phyloP scores from a whole-genome alignment of 2,113 vertebrate species.

The Polyodon spathula region DNA sequence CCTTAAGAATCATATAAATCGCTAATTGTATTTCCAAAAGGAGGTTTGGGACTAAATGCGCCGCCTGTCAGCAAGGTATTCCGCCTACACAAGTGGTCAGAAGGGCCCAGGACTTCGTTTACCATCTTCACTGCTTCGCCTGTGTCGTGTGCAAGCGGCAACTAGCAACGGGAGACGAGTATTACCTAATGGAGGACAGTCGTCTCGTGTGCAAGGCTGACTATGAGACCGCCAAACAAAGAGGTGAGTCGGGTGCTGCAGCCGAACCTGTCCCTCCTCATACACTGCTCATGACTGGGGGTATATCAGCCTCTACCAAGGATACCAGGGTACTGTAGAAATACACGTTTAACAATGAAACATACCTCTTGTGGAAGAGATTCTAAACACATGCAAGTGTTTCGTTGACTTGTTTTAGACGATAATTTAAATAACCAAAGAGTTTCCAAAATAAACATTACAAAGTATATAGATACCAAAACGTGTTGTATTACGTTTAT shows the following conservation, averaged over 20 bases:
- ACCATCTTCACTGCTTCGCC: slow-evolving; percentile 94
- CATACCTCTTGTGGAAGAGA: no score
- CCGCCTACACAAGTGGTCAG: slow-evolving; percentile 95
- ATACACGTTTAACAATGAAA: no score
- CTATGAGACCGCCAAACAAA: slow-evolving; percentile 93
- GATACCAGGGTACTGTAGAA: background rate
- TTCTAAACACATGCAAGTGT: no score
- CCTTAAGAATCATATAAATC: slow-evolving; percentile 24
- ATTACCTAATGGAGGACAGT: slow-evolving; percentile 98
- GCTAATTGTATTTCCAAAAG: slow-evolving; percentile 47
- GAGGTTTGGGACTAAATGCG: slow-evolving; percentile 95
- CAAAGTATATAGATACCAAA: no score
- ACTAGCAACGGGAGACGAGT: slow-evolving; percentile 92
- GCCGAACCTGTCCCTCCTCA: no score
- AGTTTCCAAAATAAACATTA: no score
- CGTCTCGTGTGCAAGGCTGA: slow-evolving; percentile 91
- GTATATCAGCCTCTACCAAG: no score
- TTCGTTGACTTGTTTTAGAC: no score
- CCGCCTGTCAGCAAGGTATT: slow-evolving; percentile 93
- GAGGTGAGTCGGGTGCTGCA: slow-evolving; percentile 62
- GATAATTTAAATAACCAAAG: no score
- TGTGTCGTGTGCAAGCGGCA: slow-evolving; percentile 93
- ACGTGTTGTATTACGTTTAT: no score
- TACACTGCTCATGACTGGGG: no score
- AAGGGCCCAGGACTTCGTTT: slow-evolving; percentile 91